Conservation (phyloP, 2,797 vertebrate genomes). For the Scomberomorus guttatus region DNA sequence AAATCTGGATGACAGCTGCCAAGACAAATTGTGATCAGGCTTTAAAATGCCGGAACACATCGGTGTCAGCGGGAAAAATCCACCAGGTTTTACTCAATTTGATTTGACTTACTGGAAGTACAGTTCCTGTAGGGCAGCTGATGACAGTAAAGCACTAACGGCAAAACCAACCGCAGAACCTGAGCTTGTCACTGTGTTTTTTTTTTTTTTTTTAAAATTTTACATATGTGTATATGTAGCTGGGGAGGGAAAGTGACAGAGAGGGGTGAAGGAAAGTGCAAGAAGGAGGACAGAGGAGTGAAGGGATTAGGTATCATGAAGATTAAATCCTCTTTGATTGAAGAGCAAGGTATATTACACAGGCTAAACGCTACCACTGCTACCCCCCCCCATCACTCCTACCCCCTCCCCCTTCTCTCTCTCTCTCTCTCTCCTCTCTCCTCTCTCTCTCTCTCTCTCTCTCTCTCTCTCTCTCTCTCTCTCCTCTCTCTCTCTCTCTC, state of each 20-base stretch:
- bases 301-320: slow-evolving; percentile 63
- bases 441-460: neutral
- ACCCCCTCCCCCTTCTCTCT: slow-evolving; percentile 8
- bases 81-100: slow-evolving; percentile 35
- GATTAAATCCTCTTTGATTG: slow-evolving; percentile 75
- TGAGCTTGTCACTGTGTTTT: slow-evolving; percentile 10
- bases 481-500: slow-evolving; percentile 1
- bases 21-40: slow-evolving; percentile 37
- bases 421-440: no score
- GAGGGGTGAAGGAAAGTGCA: slow-evolving; percentile 45
- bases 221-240: slow-evolving; percentile 9
- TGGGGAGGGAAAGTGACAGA: slow-evolving; percentile 24
- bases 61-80: neutral
- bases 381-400: slow-evolving; percentile 10
- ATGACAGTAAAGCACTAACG: slow-evolving; percentile 20
- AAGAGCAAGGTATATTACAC: slow-evolving; percentile 71
- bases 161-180: slow-evolving; percentile 19
- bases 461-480: no score
- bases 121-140: slow-evolving; percentile 21
- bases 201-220: neutral
- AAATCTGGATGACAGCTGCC: slow-evolving; percentile 62
- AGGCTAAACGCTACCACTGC: slow-evolving; percentile 61
- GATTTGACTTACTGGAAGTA: slow-evolving; percentile 50
- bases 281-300: slow-evolving; percentile 50
- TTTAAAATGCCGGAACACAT: slow-evolving; percentile 44